A percentile compares a stretch with the other conserved stretches of the same genome.
Conservation (phyloP, 2,797 vertebrate species). For the Sebastes nivosus region DNA sequence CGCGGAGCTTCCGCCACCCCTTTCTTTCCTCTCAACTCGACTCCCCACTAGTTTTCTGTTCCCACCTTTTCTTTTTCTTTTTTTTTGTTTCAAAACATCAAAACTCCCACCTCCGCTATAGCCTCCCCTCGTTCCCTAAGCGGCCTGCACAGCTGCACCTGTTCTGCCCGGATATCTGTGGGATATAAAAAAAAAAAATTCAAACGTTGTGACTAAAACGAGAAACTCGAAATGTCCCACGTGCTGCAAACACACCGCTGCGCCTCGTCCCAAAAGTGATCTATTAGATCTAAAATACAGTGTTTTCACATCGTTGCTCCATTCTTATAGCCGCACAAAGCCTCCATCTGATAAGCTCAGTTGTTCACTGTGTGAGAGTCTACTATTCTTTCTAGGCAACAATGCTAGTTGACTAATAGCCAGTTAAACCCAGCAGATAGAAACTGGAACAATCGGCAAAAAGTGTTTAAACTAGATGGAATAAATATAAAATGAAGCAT, state of each 20-base stretch:
- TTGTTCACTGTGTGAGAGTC: not conserved
- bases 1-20: constrained; percentile 20
- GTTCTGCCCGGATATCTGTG: not conserved
- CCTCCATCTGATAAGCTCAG: not conserved
- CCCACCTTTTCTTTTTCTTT: constrained; percentile 23
- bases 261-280: not conserved
- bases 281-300: not conserved
- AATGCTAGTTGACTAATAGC: not conserved
- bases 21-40: constrained; percentile 32
- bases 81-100: constrained; percentile 41
- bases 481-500: not conserved
- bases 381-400: not conserved
- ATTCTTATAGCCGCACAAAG: not conserved
- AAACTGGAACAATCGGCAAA: not conserved
- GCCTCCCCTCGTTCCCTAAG: not conserved
- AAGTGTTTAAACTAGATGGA: not conserved
- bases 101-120: constrained; percentile 13
- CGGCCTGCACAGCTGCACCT: constrained; percentile 17
- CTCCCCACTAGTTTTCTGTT: constrained; percentile 54
- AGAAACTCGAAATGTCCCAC: not conserved
- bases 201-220: not conserved
- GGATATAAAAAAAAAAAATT: not conserved
- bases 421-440: not conserved
- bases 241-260: not conserved
- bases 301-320: not conserved